Percentiles rank a stretch among this genome's conserved stretches.
Conservation (phyloP, 2,888 invertebrate genomes). For the Electrophaes corylata region DNA sequence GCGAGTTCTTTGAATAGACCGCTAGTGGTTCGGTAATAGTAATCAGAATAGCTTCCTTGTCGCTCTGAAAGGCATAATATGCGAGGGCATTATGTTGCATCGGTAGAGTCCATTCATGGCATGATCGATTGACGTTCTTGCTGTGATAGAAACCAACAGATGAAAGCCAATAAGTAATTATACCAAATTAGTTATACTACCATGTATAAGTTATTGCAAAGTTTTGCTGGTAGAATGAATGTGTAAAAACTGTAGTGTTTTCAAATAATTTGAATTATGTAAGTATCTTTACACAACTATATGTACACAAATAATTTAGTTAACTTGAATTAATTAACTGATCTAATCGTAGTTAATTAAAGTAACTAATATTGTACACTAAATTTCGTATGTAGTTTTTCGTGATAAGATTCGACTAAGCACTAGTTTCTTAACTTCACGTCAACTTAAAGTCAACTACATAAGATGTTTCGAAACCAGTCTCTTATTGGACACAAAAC, state of each 20-base stretch:
- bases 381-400: constrained; percentile 22
- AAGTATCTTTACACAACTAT: too few relatives aligned
- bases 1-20: constrained; percentile 36
- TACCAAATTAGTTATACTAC: neutral
- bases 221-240: too few relatives aligned
- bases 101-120: constrained; percentile 51
- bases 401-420: constrained; percentile 22
- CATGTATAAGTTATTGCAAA: neutral
- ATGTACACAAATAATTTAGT: too few relatives aligned
- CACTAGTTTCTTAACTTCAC: constrained; percentile 19
- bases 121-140: constrained; percentile 50
- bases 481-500: constrained; percentile 30
- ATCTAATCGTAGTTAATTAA: too few relatives aligned
- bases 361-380: constrained; percentile 6
- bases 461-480: constrained; percentile 27
- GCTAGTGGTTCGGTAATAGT: constrained; percentile 34
- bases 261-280: too few relatives aligned
- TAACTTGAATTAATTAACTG: too few relatives aligned
- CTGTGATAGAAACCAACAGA: constrained; percentile 9
- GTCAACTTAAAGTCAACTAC: neutral
- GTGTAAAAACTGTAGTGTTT: too few relatives aligned
- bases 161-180: constrained; percentile 21
- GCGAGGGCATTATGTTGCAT: constrained; percentile 43
- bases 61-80: constrained; percentile 36
- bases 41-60: constrained; percentile 39